Evolutionary conservation across 2,888 invertebrate genomes (phyloP).

Genomic region (Philopedon plagiatum): DNA sequence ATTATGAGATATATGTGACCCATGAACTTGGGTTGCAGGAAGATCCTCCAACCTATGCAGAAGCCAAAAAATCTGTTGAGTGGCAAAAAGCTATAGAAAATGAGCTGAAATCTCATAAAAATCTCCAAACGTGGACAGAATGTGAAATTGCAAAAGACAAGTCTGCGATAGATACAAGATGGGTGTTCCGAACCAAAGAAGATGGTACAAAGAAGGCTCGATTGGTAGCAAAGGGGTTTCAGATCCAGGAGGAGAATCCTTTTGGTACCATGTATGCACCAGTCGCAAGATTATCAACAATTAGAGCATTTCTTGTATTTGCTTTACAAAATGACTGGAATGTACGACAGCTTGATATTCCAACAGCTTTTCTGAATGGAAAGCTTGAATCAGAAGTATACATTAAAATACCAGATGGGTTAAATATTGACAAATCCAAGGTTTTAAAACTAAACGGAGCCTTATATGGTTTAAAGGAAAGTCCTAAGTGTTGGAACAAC

Average conservation of each 20-base stretch:
- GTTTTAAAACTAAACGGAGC: constrained; percentile 42
- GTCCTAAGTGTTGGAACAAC: too few species aligned
- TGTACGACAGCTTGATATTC: constrained; percentile 41
- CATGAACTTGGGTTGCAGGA: too few species aligned
- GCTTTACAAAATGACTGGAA: constrained; percentile 31
- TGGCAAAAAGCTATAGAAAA: too few species aligned
- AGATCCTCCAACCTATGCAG: too few species aligned
- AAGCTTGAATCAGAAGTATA: too few species aligned
- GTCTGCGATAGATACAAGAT: constrained; percentile 25
- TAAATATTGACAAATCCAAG: constrained; percentile 11
- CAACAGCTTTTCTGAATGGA: too few species aligned
- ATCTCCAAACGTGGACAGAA: constrained; percentile 22
- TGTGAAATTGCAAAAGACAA: constrained; percentile 3
- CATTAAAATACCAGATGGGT: constrained; percentile 29
- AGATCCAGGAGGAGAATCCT: constrained; percentile 39
- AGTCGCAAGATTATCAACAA: too few species aligned
- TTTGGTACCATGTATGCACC: neutral
- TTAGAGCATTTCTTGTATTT: too few species aligned
- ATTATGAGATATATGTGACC: too few species aligned
- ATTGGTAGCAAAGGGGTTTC: constrained; percentile 40
- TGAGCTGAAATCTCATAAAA: constrained; percentile 28
- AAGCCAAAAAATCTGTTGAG: too few species aligned
- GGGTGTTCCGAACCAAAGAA: constrained; percentile 31
- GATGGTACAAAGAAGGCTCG: constrained; percentile 3
- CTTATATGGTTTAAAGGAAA: constrained; percentile 32